Evolutionary conservation across 2,113 vertebrate genomes (phyloP).

Genomic region (Drymodes brunneopygia): DNA sequence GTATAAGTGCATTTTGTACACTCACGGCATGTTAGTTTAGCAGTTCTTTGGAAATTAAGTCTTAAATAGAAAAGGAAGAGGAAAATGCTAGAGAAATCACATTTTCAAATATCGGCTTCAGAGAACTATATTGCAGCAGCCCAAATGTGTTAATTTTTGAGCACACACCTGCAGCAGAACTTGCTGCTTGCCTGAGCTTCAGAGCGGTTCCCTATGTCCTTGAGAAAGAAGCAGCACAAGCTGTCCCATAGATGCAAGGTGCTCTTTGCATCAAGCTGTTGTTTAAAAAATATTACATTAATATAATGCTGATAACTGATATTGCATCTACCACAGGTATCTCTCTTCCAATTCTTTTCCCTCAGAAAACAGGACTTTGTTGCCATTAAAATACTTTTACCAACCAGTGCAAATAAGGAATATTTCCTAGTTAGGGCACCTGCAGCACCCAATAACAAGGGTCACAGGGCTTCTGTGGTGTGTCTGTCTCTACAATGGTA

Average conservation of each 20-base stretch:
- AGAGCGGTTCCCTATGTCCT: not conserved
- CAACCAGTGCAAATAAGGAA: not conserved
- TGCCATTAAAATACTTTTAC: not conserved
- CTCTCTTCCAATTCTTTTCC: not conserved
- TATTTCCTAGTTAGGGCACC: not conserved
- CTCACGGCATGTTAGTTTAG: not conserved
- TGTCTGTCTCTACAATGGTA: not conserved
- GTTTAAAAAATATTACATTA: not conserved
- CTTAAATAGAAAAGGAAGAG: not conserved
- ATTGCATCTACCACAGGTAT: not conserved
- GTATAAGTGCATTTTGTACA: not conserved
- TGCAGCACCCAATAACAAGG: not conserved
- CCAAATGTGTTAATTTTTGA: not conserved
- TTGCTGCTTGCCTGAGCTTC: not conserved
- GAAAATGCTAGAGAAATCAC: not conserved
- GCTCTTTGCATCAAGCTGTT: not conserved
- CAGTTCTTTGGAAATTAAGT: not conserved
- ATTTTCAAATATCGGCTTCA: not conserved
- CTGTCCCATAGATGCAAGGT: not conserved
- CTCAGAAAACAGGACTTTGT: not conserved
- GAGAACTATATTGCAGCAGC: not conserved
- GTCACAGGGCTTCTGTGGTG: not conserved
- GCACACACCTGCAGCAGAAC: not conserved
- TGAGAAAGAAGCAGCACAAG: not conserved
- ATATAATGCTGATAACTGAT: not conserved